A percentile compares a stretch with the other conserved stretches of the same genome.
Conservation (phyloP, 1,140 invertebrate genomes). For the Diploscapter pachys region DNA sequence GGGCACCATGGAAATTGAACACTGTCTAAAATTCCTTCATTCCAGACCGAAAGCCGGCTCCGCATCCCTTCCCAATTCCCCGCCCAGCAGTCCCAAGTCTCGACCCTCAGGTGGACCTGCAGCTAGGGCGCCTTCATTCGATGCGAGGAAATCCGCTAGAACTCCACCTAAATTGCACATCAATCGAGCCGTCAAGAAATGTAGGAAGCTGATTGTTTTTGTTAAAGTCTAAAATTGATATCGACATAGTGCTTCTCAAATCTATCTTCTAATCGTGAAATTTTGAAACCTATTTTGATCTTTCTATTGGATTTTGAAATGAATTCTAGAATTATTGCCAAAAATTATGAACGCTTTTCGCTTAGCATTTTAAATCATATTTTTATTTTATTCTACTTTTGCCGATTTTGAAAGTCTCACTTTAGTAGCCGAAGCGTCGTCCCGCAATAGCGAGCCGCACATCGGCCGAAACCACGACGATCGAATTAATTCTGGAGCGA, state of each 20-base stretch:
- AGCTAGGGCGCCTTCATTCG: constrained; percentile 14
- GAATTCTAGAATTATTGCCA: background rate
- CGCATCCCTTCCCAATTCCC: background rate
- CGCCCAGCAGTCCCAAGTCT: constrained; percentile 14
- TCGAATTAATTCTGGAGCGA: constrained; percentile 16
- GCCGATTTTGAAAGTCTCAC: background rate
- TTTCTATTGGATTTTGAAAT: too few species aligned
- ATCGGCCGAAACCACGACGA: background rate
- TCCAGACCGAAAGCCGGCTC: background rate
- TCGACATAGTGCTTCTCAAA: too few species aligned
- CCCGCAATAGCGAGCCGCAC: constrained; percentile 2
- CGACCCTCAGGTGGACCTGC: constrained; percentile 14
- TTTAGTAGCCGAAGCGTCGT: constrained; percentile 12
- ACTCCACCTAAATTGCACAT: background rate
- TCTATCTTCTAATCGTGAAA: too few species aligned
- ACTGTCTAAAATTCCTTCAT: background rate
- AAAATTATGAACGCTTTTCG: background rate
- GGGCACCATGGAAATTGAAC: background rate
- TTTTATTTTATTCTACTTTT: background rate
- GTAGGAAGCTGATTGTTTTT: constrained; percentile 13
- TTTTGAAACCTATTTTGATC: too few species aligned
- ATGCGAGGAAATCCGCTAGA: background rate
- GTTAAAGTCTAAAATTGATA: background rate
- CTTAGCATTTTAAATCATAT: background rate
- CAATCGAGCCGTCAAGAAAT: background rate